Evolutionary conservation across 2,113 vertebrate species (phyloP).

Genomic region (Ploceus nigricollis): DNA sequence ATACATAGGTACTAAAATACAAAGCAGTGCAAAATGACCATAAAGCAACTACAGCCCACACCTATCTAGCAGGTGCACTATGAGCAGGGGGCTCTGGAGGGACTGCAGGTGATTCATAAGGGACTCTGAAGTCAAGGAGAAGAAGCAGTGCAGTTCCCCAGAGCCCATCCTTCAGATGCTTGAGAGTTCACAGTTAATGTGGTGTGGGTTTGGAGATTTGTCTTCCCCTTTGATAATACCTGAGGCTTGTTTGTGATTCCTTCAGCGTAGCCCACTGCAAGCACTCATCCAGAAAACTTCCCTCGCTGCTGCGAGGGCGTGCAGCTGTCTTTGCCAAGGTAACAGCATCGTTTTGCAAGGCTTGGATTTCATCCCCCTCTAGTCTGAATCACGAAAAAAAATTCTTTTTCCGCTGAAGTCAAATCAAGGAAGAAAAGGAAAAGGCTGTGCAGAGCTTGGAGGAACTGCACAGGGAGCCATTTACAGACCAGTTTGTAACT

Average conservation of each 20-base stretch:
- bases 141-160: background rate
- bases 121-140: background rate
- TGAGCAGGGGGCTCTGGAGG: background rate
- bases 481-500: background rate
- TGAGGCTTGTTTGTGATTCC: conserved; percentile 28
- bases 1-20: background rate
- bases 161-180: background rate
- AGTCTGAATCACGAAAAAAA: background rate
- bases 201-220: background rate
- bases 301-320: background rate
- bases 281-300: background rate
- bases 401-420: background rate
- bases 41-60: background rate
- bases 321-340: background rate
- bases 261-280: background rate
- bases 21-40: conserved; percentile 27
- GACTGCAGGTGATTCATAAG: background rate
- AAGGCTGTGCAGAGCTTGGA: background rate
- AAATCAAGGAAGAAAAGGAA: background rate
- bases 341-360: background rate
- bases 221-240: conserved; percentile 1
- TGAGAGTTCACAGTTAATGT: conserved; percentile 26
- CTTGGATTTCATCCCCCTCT: background rate
- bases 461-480: background rate
- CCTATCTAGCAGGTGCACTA: background rate